phyloP scores from a whole-genome alignment of 2,113 vertebrate species.

The Stictonetta naevosa region DNA sequence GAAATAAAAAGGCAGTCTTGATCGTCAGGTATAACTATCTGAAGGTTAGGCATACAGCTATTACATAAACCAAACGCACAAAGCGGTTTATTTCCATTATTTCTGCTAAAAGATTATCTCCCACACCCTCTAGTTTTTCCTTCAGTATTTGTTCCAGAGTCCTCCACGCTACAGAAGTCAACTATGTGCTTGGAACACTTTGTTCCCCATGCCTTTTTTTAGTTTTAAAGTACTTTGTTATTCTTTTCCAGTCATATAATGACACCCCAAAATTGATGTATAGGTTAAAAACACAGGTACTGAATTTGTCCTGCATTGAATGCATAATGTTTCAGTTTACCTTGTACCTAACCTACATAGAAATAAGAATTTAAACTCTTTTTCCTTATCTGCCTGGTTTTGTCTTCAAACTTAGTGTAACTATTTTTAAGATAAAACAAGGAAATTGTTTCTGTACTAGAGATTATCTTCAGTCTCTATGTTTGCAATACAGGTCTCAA shows the following conservation, averaged over 20 bases:
- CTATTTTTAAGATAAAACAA: neutral
- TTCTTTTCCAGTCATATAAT: no score
- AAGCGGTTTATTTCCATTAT: neutral
- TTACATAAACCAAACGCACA: neutral
- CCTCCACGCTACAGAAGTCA: neutral
- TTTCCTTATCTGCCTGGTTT: neutral
- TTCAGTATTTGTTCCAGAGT: neutral
- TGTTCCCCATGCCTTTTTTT: no score
- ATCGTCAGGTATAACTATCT: neutral
- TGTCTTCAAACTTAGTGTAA: neutral
- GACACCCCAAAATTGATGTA: no score
- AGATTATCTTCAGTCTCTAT: neutral
- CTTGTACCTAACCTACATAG: neutral
- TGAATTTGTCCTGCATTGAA: no score
- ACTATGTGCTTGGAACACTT: neutral
- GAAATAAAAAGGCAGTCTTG: neutral
- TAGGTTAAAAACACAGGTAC: no score
- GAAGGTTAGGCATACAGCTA: neutral
- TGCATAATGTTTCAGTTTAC: no score
- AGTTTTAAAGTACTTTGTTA: no score
- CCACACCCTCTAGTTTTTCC: neutral
- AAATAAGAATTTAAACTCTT: neutral
- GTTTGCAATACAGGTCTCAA: neutral
- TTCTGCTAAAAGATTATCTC: neutral
- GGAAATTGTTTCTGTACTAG: neutral